phyloP scores from a whole-genome alignment of 2,888 invertebrate genomes.

The Epistrophe grossulariae region DNA sequence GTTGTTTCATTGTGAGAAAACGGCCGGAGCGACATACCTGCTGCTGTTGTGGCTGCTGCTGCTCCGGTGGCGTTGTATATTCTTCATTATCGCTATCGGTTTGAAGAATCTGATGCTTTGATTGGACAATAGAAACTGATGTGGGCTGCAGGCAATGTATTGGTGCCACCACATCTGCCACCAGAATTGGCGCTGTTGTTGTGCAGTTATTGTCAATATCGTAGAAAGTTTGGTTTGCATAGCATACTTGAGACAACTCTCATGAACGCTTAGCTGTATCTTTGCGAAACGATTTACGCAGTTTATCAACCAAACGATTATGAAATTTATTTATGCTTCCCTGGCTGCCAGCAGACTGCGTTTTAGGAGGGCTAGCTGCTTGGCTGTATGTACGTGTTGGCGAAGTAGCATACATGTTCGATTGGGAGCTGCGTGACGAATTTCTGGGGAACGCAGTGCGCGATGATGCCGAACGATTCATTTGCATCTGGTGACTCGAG shows the following conservation, averaged over 20 bases:
- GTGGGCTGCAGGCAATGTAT: conserved; percentile 60
- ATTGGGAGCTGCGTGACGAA: conserved; percentile 86
- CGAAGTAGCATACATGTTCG: conserved; percentile 85
- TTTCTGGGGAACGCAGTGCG: conserved; percentile 86
- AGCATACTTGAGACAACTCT: conserved; percentile 76
- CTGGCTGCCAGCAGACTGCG: conserved; percentile 85
- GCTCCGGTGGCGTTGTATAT: not conserved
- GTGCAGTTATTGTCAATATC: conserved; percentile 76
- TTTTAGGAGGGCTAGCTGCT: conserved; percentile 84
- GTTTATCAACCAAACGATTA: conserved; percentile 88
- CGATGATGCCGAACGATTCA: conserved; percentile 84
- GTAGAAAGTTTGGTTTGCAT: conserved; percentile 73
- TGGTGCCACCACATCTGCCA: conserved; percentile 52
- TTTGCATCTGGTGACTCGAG: conserved; percentile 84
- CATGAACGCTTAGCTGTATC: conserved; percentile 82
- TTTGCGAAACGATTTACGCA: conserved; percentile 87
- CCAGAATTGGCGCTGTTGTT: conserved; percentile 64
- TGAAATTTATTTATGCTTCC: conserved; percentile 90
- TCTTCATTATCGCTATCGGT: conserved; percentile 53
- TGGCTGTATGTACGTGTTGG: conserved; percentile 84
- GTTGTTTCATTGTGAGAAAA: conserved; percentile 78
- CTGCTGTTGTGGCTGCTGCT: conserved; percentile 1
- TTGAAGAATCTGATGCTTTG: conserved; percentile 51
- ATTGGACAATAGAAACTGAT: conserved; percentile 65
- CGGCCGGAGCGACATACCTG: conserved; percentile 47